Evolutionary conservation across 2,888 invertebrate species (phyloP).

Genomic region (Malthinus flaveolus): DNA sequence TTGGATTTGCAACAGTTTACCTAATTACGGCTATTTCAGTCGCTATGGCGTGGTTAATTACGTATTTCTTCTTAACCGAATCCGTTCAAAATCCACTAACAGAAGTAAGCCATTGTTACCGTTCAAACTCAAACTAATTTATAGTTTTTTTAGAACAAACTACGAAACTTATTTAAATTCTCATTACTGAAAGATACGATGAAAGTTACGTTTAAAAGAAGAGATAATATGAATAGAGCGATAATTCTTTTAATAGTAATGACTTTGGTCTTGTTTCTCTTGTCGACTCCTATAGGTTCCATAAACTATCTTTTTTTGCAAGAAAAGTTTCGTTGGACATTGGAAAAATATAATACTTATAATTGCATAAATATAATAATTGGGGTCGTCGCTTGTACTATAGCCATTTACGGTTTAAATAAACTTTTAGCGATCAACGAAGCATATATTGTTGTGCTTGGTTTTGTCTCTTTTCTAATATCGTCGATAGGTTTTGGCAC

Average conservation of each 20-base stretch:
- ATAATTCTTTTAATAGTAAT: conserved; percentile 58
- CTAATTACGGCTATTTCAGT: conserved; percentile 53
- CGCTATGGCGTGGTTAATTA: conserved; percentile 56
- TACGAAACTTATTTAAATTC: neutral
- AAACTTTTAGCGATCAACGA: conserved; percentile 56
- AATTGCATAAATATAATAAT: conserved; percentile 58
- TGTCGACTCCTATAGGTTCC: conserved; percentile 34
- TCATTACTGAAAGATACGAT: neutral
- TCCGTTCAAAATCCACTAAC: conserved; percentile 45
- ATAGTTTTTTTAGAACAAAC: neutral
- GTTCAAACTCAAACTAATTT: too few relatives aligned
- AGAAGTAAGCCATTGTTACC: neutral
- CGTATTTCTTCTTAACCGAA: conserved; percentile 59
- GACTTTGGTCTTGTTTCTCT: conserved; percentile 48
- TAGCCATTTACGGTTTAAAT: conserved; percentile 62
- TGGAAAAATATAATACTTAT: conserved; percentile 64
- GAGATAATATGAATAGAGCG: conserved; percentile 60
- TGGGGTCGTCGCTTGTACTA: conserved; percentile 60
- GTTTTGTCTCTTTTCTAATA: conserved; percentile 40
- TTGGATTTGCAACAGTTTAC: conserved; percentile 61
- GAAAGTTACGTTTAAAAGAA: conserved; percentile 59
- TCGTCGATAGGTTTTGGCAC: conserved; percentile 45
- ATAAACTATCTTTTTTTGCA: conserved; percentile 64
- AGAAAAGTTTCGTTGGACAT: conserved; percentile 67
- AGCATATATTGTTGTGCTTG: conserved; percentile 52